Percentiles rank a stretch among this genome's conserved stretches.
Evolutionary conservation across 1,140 invertebrate species (phyloP).

Genomic region (Magallana gigas): DNA sequence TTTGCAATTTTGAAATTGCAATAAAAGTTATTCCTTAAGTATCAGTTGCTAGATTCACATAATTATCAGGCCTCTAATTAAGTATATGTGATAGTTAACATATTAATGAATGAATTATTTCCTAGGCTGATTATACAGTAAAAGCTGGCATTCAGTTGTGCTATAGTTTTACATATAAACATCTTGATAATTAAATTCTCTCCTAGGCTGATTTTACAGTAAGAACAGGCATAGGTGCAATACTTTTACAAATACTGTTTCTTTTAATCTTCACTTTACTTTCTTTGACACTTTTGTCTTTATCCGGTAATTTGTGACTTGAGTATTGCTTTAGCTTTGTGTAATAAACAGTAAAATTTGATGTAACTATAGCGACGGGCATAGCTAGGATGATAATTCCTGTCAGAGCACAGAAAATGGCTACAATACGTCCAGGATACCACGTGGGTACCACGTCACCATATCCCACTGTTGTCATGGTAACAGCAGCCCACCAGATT

Average conservation of each 20-base stretch:
- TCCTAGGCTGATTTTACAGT: not conserved
- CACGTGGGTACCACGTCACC: constrained; percentile 45
- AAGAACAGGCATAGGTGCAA: not conserved
- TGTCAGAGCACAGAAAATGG: constrained; percentile 15
- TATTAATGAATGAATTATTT: no score
- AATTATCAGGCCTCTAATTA: no score
- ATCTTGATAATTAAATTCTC: no score
- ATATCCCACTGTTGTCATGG: constrained; percentile 57
- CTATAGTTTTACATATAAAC: not conserved
- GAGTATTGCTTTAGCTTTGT: not conserved
- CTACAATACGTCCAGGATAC: constrained; percentile 26
- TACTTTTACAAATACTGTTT: not conserved
- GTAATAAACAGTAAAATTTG: constrained; percentile 90
- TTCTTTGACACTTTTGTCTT: not conserved
- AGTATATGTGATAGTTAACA: no score
- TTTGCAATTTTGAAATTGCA: no score
- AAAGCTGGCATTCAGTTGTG: not conserved
- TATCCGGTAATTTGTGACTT: not conserved
- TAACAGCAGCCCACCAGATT: constrained; percentile 52
- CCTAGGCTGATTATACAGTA: not conserved
- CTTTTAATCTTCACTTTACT: not conserved
- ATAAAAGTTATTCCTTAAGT: no score
- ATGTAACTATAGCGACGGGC: constrained; percentile 86
- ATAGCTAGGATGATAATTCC: constrained; percentile 80
- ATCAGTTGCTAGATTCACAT: no score